These are phyloP conservation scores for Saccostrea echinata DNA, from an alignment of 1,140 invertebrate genomes.

Conservation along the genomic window DNA sequence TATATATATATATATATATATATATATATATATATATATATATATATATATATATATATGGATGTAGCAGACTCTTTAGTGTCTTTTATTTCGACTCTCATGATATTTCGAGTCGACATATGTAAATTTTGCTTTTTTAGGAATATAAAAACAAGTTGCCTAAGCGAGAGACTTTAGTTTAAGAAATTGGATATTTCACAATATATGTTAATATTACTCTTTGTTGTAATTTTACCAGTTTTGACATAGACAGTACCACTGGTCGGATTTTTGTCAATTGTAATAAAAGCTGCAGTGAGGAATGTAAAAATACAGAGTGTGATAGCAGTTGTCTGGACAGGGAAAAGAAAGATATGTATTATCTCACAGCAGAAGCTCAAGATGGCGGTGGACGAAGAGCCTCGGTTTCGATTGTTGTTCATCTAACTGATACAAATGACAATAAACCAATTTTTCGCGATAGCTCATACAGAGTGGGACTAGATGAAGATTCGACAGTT, in stretches of 20 bases:
- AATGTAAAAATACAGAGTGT: not conserved
- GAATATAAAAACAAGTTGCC: too few species aligned
- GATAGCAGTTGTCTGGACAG: constrained; percentile 28
- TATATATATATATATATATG: too few species aligned
- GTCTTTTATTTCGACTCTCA: too few species aligned
- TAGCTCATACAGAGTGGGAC: not conserved
- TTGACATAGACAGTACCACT: not conserved
- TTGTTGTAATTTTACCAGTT: not conserved
- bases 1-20: too few species aligned
- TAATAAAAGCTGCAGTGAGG: not conserved
- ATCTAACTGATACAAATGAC: not conserved
- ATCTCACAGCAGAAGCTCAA: not conserved
- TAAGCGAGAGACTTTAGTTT: not conserved
- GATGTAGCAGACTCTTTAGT: too few species aligned
- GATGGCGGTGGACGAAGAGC: constrained; percentile 30
- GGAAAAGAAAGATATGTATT: constrained; percentile 10
- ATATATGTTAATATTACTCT: not conserved
- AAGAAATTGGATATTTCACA: too few species aligned
- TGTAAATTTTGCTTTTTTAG: too few species aligned
- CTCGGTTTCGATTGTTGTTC: not conserved
- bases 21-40: too few species aligned
- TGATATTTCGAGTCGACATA: too few species aligned
- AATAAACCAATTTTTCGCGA: constrained; percentile 8
- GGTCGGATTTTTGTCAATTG: not conserved
- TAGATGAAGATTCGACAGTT: not conserved